Evolutionary conservation across 1,140 invertebrate species (phyloP), one percentile per base, ranked within the genome.

Genomic region (Drosophila nigromelanica): DNA sequence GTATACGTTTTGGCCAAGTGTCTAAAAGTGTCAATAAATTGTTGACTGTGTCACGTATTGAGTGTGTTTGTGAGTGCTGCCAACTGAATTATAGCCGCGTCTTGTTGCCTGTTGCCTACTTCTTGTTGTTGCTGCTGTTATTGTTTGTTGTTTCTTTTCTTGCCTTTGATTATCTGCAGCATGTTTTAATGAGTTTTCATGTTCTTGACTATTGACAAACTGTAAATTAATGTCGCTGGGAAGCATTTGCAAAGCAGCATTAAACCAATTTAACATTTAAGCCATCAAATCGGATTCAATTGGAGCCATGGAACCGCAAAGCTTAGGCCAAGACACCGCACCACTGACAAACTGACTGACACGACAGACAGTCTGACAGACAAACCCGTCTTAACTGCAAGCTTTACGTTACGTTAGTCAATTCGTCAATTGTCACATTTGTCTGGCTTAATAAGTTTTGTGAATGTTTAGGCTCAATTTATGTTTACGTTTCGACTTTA

Each of bases 121-220:
- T 15, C 30, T 48, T 6, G 12, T 47, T 18, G 40, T 30, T 66
- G 30, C 2, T 30, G 33, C 48, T 33, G 33, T 52, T 60, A 5
- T 39, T 24, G 48, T 2, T n/a, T 61, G 15, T 27, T 51, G 37
- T 45, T 35, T 15, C 18, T 55, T 27, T 37, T 18, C 35, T 48
- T 4, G 47, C 24, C 10, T 58, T 24, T 15, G 50, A 50, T 68
- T 73, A 73, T 68, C 71, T 68, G 55, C 71, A 60, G 64, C 50
- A 69, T 68, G 71, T 69, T 73, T 73, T 73, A 69, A 73, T 73
- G 71, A 73, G 64, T 73, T 73, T 68, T 69, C 71, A 61, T 69
- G 71, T 73, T 73, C 71, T 73, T 59, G 21, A 5, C 45, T 60
- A 73, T 73, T 60, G 55, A 73, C 70, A 68, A 73, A 73, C 62